Base-by-base conservation (phyloP, 2,888 invertebrate genomes). In the Melolontha melolontha region DNA sequence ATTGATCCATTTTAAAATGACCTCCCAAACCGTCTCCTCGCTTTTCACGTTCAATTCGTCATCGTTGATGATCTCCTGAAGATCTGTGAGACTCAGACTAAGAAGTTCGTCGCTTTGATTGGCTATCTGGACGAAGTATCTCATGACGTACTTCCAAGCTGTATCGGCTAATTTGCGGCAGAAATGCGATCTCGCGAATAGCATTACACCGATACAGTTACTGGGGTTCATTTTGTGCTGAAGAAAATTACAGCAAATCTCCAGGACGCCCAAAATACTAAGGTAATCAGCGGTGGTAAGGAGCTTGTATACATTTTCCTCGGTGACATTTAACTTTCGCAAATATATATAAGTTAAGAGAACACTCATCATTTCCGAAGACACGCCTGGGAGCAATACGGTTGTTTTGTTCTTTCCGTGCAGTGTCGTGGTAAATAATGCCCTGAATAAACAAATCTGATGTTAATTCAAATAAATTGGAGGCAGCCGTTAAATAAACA, bases 261-360 rank as follows among this genome's bases (percentile, higher is more conserved):
- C 89, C 59, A 95, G 86, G 50, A 96, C 89, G 0, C 94, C 94
- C 51, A 92, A 85, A 73, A 96, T 92, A 76, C 93, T 91, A 64
- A 97, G 89, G 80, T 95, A 96, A 84, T 97, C 96, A 2, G 96
- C 94, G 0, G 93, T 91, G 75, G 92, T 90, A 44, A 96, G 86
- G 11, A 97, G 85, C 76, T 91, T 89, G 77, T 92, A 91, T 0
- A 96, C 95, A 79, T 95, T 96, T 39, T 90, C 88, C 41, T 89
- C 88, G 67, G 87, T 91, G 22, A 97, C 88, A 69, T 90, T 89
- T 64, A 94, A 88, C 72, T 90, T 90, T 63, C 95, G 87, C 47
- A 95, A 85, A 82, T 97, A 97, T 0, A 95, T 93, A 82, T 93
- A 96, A 74, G 94, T 91, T 71, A 97, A 88, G 42, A 96, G 86